Evolutionary conservation across 2,888 invertebrate genomes (phyloP), one percentile per base, ranked within the genome.

Genomic region (Ectobius pallidus): DNA sequence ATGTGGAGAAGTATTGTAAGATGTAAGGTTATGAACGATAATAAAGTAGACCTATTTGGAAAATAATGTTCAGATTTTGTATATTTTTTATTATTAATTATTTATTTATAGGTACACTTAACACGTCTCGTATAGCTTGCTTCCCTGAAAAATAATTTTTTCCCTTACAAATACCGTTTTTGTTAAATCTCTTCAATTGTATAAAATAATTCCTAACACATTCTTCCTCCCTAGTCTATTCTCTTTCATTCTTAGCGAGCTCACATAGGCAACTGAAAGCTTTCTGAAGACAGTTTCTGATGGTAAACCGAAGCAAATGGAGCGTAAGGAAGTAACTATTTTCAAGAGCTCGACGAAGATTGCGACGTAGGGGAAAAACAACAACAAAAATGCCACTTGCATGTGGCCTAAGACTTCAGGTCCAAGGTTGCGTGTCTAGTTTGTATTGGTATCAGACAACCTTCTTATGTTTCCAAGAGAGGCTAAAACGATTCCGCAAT

Each of bases 401-500:
- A 25, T 52, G 22, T 63, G 42, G n/a, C 25, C 34, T 42, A 63
- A 25, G 63, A 22, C 52, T 7, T 18, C 11, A 52, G 25, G 52
- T 25, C 25, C 22, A 42, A 63, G 63, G 63, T 42, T 34, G 58
- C 16, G 58, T 58, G n/a, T n/a, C n/a, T 58, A 25, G 58, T 22
- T 18, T 63, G 63, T 34, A 9, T 62, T 65, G 52, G 71, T 49
- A 71, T 71, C 63, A 63, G 65, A 71, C 71, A 65, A 65, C 65
- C 70, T 70, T 63, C 69, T 69, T 71, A 25, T 69, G 65, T 70
- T 61, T 69, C 69, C 72, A 71, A 71, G 69, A 69, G 71, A 69
- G 71, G 42, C 63, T 71, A 39, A 58, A 65, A 71, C 72, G 74
- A 72, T 74, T 74, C 71, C 46, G 74, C 69, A 72, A 72, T 72